A percentile compares a stretch with the other conserved stretches of the same genome.
These are phyloP conservation scores for Sylvia atricapilla DNA, from an alignment of 2,113 vertebrate genomes.

Conservation along the genomic window DNA sequence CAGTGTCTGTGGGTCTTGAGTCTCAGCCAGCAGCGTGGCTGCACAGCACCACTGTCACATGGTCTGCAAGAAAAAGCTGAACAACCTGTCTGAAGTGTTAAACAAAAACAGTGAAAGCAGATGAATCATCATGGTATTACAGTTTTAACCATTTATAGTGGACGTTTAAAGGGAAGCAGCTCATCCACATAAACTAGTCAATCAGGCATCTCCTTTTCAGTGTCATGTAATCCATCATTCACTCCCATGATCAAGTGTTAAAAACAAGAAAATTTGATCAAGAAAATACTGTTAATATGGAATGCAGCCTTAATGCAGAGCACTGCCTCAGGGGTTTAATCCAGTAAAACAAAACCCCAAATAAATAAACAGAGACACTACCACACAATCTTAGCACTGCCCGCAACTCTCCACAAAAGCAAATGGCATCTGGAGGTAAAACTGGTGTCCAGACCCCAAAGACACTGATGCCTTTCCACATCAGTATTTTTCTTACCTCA, in stretches of 20 bases:
- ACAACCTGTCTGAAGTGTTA: neutral
- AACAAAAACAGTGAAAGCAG: neutral
- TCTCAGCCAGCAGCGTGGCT: neutral
- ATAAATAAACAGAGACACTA: neutral
- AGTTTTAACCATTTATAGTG: neutral
- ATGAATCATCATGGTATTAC: accelerated
- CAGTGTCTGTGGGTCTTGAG: neutral
- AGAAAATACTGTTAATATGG: neutral
- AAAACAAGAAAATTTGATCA: too few species aligned
- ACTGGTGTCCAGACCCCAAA: neutral
- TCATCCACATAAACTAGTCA: neutral
- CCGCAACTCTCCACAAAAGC: neutral
- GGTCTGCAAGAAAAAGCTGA: neutral
- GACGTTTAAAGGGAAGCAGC: neutral
- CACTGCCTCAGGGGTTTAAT: neutral
- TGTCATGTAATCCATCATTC: neutral
- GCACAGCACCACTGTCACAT: accelerated
- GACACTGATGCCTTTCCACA: accelerated
- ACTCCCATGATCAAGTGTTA: neutral
- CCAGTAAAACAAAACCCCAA: neutral
- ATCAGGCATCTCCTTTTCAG: neutral
- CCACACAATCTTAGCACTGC: neutral
- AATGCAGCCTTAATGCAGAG: neutral
- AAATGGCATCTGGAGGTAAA: too few species aligned
- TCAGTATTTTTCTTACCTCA: neutral